A percentile compares a stretch with the other conserved stretches of the same genome.
These are phyloP conservation scores for Paramisgurnus dabryanus DNA, from an alignment of 2,113 vertebrate species.

Conservation along the genomic window DNA sequence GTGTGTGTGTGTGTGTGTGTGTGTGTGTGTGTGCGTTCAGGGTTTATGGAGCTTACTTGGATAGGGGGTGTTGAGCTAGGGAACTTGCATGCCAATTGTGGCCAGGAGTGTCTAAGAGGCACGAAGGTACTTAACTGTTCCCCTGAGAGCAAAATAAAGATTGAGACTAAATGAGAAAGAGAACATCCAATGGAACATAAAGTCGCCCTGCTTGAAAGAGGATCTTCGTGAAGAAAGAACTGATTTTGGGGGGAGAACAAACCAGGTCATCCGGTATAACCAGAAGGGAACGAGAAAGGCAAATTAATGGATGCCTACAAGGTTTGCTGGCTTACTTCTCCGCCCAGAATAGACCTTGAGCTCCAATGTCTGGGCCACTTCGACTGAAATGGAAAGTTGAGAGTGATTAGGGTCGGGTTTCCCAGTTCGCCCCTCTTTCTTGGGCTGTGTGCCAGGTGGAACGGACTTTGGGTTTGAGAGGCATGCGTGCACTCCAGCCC, in stretches of 20 bases:
- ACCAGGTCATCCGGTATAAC: not conserved
- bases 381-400: constrained; percentile 72
- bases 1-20: constrained; percentile 45
- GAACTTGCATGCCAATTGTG: constrained; percentile 63
- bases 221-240: not conserved
- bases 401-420: constrained; percentile 62
- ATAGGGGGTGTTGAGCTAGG: constrained; percentile 45
- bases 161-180: not conserved
- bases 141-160: constrained; percentile 43
- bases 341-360: constrained; percentile 69
- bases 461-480: not conserved
- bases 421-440: constrained; percentile 37
- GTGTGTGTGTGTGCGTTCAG: constrained; percentile 40
- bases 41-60: constrained; percentile 54
- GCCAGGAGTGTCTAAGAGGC: constrained; percentile 42
- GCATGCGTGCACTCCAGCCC: constrained; percentile 45
- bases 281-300: not conserved
- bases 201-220: not conserved
- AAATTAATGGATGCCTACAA: constrained; percentile 39
- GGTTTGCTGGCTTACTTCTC: constrained; percentile 63
- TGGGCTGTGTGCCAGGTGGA: constrained; percentile 54
- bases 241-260: not conserved
- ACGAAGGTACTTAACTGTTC: constrained; percentile 58
- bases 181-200: not conserved
- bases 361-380: constrained; percentile 55